Conservation (phyloP, 2,797 vertebrate genomes). For the Leptodactylus fallax region DNA sequence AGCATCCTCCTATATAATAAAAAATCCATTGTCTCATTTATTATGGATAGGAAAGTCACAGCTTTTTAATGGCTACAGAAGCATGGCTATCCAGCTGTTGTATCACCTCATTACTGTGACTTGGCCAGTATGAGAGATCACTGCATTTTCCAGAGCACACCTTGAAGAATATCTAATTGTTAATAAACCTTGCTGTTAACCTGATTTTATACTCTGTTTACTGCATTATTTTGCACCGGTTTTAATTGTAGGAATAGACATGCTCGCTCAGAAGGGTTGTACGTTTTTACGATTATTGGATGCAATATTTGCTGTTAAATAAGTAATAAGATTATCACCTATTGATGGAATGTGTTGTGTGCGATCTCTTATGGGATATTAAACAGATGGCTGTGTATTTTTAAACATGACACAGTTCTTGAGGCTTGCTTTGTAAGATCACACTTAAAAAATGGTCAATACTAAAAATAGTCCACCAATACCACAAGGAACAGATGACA, state of each 20-base stretch:
- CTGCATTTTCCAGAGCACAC: constrained; percentile 9
- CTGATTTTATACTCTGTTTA: constrained; percentile 16
- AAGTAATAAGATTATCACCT: constrained; percentile 47
- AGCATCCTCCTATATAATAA: neutral
- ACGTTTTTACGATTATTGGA: constrained; percentile 37
- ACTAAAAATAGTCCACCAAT: constrained; percentile 18
- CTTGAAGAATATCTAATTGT: constrained; percentile 36
- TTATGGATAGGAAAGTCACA: neutral
- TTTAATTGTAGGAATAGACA: neutral
- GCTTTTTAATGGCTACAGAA: neutral
- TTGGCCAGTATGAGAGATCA: constrained; percentile 1
- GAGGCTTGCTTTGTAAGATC: constrained; percentile 1
- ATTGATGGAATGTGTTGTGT: constrained; percentile 49
- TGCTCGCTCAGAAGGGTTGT: constrained; percentile 4
- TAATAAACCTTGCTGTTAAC: constrained; percentile 39
- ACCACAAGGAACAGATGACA: neutral
- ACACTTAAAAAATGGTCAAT: constrained; percentile 45
- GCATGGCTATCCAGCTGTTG: constrained; percentile 6
- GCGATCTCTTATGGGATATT: constrained; percentile 47
- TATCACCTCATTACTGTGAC: constrained; percentile 12
- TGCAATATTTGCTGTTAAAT: constrained; percentile 39
- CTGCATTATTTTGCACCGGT: constrained; percentile 4
- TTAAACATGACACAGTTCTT: constrained; percentile 24
- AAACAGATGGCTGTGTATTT: constrained; percentile 50
- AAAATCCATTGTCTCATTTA: neutral